Evolutionary conservation across 2,888 invertebrate species (phyloP).

Genomic region (Hoplodrina ambigua): DNA sequence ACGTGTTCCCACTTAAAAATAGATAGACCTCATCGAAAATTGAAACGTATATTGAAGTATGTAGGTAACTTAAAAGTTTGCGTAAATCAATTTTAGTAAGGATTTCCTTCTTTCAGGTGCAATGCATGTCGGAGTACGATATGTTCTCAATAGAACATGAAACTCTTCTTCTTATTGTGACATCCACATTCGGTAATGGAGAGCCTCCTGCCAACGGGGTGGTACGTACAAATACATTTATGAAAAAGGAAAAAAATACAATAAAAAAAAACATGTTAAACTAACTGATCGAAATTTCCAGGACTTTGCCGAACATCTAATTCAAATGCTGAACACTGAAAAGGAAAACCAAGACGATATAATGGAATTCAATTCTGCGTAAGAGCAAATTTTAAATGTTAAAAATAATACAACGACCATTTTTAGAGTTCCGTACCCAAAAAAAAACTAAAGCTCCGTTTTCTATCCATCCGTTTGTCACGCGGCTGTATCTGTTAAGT

Average conservation of each 20-base stretch:
- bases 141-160: conserved; percentile 98
- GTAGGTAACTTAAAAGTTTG: not conserved
- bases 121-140: conserved; percentile 98
- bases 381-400: conserved; percentile 1
- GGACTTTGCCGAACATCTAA: conserved; percentile 84
- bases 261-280: not conserved
- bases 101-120: conserved; percentile 91
- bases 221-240: conserved; percentile 87
- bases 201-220: conserved; percentile 99
- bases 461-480: too few relatives aligned
- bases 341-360: conserved; percentile 75
- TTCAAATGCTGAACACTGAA: conserved; percentile 81
- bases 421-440: too few relatives aligned
- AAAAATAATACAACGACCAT: not conserved
- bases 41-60: not conserved
- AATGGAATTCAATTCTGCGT: conserved; percentile 44
- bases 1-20: not conserved
- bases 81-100: not conserved
- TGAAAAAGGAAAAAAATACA: not conserved
- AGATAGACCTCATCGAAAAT: not conserved
- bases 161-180: conserved; percentile 96
- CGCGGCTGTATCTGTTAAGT: too few relatives aligned
- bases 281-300: conserved; percentile 56
- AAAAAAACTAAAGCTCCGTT: too few relatives aligned
- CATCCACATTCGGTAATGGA: conserved; percentile 99